A percentile compares a stretch with the other conserved stretches of the same genome.
These are phyloP conservation scores for Lithophane leautieri DNA, from an alignment of 2,888 invertebrate species.

Conservation along the genomic window DNA sequence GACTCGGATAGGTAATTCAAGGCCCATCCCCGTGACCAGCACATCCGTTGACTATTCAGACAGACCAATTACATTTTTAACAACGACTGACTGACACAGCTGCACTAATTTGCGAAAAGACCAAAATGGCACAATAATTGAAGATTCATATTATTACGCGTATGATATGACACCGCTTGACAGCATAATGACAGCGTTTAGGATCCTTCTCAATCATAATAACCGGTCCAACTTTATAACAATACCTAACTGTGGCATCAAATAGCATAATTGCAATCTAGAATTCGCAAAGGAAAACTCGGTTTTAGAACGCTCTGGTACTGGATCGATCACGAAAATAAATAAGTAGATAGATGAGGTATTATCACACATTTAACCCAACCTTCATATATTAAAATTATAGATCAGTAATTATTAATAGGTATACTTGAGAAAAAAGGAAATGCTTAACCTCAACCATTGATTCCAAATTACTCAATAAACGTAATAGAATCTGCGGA, in stretches of 20 bases:
- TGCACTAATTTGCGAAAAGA: constrained; percentile 51
- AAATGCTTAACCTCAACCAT: background rate
- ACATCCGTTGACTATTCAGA: constrained; percentile 82
- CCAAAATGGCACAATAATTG: constrained; percentile 35
- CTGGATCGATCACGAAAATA: background rate
- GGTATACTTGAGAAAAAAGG: background rate
- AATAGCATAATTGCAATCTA: background rate
- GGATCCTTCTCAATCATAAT: background rate
- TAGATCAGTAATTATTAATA: background rate
- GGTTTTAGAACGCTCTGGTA: background rate
- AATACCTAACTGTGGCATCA: background rate
- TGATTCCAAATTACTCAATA: constrained; percentile 4
- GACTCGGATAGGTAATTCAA: constrained; percentile 83
- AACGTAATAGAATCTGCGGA: too few relatives aligned
- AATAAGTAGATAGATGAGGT: background rate
- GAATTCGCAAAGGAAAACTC: constrained; percentile 11
- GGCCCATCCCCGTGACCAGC: constrained; percentile 81
- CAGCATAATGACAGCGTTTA: constrained; percentile 35
- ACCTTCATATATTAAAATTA: background rate
- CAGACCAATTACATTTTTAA: constrained; percentile 67
- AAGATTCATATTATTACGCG: constrained; percentile 8
- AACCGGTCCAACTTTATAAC: background rate
- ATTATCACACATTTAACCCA: background rate
- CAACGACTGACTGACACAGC: constrained; percentile 44
- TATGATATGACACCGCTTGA: constrained; percentile 21